Evolutionary conservation across 2,888 invertebrate species (phyloP), one percentile per base, ranked within the genome.

Genomic region (Sinotaia quadrata): DNA sequence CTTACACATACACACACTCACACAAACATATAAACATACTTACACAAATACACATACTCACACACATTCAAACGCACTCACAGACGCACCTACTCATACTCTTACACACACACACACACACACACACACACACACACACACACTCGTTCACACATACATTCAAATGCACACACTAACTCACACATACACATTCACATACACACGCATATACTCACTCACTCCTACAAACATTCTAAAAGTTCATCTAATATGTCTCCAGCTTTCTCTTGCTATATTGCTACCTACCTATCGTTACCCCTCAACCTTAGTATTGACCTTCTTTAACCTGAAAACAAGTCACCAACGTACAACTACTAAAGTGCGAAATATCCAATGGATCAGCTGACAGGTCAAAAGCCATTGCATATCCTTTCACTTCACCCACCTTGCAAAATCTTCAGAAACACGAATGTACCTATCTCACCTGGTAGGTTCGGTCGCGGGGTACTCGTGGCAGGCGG

Each of bases 101-200:
- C 52, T 29, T 31, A 52, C 52, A 52, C 52, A 24, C 15, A 24
- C 52, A 52, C 52, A 24, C 27, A 24, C 27, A 24, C 52, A 24
- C 52, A 24, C 27, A n/a, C 58, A 37, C 10, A 10, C 41, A 37
- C 37, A n/a, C 58, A 49, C 49, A 49, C 49, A 49, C 10, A 49
- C 49, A 49, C 10, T 21, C 49, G 24, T 5, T 24, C 36, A 18
- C 34, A 34, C 57, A 5, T 24, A 57, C 34, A 36, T 24, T 36
- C 57, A 36, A 5, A 57, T 36, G 27, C 36, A 57, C 36, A 36
- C 54, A 54, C 33, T 18, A 31, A 31, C 54, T 18, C 31, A 54
- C 54, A 31, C 54, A 31, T n/a, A 29, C 10, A 57, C 57, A 57
- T 36, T 12, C 41, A 56, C 56, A 56, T 34, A 56, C 56, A 56